phyloP scores from a whole-genome alignment of 2,113 vertebrate species.

The Cebus imitator region DNA sequence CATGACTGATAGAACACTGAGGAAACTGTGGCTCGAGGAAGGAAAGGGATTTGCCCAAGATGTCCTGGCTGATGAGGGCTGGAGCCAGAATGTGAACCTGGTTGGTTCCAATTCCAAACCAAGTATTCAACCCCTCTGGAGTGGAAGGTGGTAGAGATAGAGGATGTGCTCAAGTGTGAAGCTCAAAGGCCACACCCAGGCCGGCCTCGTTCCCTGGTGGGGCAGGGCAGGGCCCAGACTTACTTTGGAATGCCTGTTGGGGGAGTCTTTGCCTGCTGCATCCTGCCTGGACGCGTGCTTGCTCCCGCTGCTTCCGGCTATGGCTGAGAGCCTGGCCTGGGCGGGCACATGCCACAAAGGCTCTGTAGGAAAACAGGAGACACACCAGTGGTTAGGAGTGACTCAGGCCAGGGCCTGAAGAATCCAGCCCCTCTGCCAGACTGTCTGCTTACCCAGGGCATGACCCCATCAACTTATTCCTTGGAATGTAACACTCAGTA shows the following conservation, averaged over 20 bases:
- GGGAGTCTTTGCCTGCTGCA: constrained; percentile 89
- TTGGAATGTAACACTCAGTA: neutral
- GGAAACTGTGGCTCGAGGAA: neutral
- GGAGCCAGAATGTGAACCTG: neutral
- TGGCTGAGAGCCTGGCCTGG: constrained; percentile 80
- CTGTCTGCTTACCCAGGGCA: neutral
- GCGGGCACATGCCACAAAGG: constrained; percentile 92
- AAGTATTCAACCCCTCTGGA: neutral
- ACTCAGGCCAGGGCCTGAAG: neutral
- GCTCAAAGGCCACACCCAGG: neutral
- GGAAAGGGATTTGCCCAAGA: neutral
- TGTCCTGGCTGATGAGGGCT: neutral
- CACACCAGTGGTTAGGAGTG: constrained; percentile 44
- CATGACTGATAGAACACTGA: neutral
- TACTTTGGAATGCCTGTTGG: constrained; percentile 92
- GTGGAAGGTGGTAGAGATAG: neutral
- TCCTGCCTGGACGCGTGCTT: constrained; percentile 89
- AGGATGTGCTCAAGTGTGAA: neutral
- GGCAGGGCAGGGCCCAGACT: constrained; percentile 52
- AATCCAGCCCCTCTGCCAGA: neutral
- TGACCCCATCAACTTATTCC: rapidly evolving
- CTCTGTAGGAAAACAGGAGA: constrained; percentile 82
- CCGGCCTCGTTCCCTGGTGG: neutral
- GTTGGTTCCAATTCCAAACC: neutral
- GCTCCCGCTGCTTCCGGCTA: constrained; percentile 77